Conservation (phyloP, 2,113 vertebrate genomes). For the Monopterus albus region DNA sequence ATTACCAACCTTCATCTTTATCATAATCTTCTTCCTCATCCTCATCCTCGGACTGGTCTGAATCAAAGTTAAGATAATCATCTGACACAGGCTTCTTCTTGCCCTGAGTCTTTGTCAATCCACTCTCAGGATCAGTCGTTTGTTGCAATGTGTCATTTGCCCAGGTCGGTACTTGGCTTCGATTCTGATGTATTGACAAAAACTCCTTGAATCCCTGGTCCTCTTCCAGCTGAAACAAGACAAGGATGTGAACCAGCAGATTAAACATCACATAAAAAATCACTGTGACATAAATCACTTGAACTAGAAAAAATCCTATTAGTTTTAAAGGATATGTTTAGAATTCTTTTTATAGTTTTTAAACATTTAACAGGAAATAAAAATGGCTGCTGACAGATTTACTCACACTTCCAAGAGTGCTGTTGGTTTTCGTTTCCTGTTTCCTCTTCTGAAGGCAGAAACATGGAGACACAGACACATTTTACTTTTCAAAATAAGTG, state of each 20-base stretch:
- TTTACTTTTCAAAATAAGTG: too few relatives aligned
- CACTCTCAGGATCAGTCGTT: slow-evolving; percentile 25
- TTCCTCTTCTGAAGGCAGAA: slow-evolving; percentile 78
- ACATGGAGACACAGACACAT: neutral
- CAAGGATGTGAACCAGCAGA: neutral
- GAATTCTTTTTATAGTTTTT: too few relatives aligned
- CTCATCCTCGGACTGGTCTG: slow-evolving; percentile 79
- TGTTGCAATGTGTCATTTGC: slow-evolving; percentile 85
- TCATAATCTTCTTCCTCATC: slow-evolving; percentile 69
- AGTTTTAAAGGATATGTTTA: too few relatives aligned
- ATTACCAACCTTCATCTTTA: slow-evolving; percentile 50
- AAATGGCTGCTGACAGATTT: neutral
- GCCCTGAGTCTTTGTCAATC: slow-evolving; percentile 28
- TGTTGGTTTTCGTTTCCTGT: slow-evolving; percentile 71
- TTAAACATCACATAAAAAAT: neutral
- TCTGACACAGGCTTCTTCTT: slow-evolving; percentile 65
- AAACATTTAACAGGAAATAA: neutral
- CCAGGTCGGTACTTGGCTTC: slow-evolving; percentile 89
- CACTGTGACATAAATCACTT: too few relatives aligned
- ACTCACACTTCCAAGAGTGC: slow-evolving; percentile 84
- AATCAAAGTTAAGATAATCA: slow-evolving; percentile 98
- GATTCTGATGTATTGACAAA: slow-evolving; percentile 90
- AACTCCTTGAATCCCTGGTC: slow-evolving; percentile 92
- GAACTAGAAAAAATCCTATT: too few relatives aligned
- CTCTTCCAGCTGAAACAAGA: slow-evolving; percentile 83